phyloP scores from a whole-genome alignment of 2,797 vertebrate species.

The Huso huso region DNA sequence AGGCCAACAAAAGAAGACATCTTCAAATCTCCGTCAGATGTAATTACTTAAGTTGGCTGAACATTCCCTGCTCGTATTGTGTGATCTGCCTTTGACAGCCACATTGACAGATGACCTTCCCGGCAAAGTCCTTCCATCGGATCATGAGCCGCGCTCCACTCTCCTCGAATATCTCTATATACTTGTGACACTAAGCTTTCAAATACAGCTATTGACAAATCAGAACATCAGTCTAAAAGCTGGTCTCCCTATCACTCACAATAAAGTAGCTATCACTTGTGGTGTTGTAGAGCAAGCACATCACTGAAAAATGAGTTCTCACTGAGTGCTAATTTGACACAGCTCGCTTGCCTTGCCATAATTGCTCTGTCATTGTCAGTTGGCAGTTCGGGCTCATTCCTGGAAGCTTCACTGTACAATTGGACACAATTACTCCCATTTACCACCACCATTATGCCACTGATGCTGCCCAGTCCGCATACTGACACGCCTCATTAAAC shows the following conservation, averaged over 20 bases:
- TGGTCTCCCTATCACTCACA: slow-evolving; percentile 88
- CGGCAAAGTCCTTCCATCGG: slow-evolving; percentile 68
- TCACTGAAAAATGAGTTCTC: slow-evolving; percentile 90
- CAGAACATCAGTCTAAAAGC: slow-evolving; percentile 72
- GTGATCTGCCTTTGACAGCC: slow-evolving; percentile 86
- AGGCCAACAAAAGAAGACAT: slow-evolving; percentile 97
- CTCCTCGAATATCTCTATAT: slow-evolving; percentile 79
- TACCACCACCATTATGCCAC: slow-evolving; percentile 89
- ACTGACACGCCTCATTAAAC: slow-evolving; percentile 98
- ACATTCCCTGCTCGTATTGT: slow-evolving; percentile 76
- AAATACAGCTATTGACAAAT: slow-evolving; percentile 86
- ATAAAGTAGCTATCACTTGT: slow-evolving; percentile 89
- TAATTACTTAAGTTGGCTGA: slow-evolving; percentile 91
- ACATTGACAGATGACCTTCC: slow-evolving; percentile 98
- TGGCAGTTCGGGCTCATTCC: slow-evolving; percentile 78
- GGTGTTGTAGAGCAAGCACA: slow-evolving; percentile 76
- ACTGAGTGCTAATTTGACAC: slow-evolving; percentile 98
- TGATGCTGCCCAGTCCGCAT: slow-evolving; percentile 72
- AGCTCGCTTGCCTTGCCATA: slow-evolving; percentile 98
- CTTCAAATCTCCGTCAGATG: slow-evolving; percentile 93
- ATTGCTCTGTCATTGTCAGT: slow-evolving; percentile 99
- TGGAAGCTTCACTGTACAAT: slow-evolving; percentile 85
- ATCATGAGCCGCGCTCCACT: slow-evolving; percentile 69
- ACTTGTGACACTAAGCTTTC: slow-evolving; percentile 73
- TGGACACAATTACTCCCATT: slow-evolving; percentile 99